Percentiles rank a stretch among this genome's conserved stretches.
Conservation (phyloP, 2,888 invertebrate genomes). For the Brachyptera risi region DNA sequence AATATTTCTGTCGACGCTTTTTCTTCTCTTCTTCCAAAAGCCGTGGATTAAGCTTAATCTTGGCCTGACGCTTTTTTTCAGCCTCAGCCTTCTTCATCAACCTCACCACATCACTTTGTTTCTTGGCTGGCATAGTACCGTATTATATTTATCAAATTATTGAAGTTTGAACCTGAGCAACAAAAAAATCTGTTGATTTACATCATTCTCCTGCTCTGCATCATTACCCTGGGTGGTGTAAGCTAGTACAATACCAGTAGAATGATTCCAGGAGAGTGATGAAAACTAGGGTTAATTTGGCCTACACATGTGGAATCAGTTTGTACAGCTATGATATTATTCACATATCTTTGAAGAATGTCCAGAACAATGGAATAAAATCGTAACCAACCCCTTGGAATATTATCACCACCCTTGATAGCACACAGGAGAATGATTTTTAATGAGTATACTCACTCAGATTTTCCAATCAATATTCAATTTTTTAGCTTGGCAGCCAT, state of each 20-base stretch:
- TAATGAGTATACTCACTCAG: background rate
- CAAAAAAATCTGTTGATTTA: background rate
- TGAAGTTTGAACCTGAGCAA: background rate
- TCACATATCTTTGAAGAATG: background rate
- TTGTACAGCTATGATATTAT: background rate
- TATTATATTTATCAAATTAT: background rate
- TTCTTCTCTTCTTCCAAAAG: background rate
- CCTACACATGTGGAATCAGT: background rate
- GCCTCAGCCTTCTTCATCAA: background rate
- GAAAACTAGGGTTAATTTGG: background rate
- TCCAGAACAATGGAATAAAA: background rate
- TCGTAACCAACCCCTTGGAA: background rate
- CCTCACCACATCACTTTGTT: background rate
- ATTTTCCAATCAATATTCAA: too few species aligned
- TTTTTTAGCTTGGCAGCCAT: too few species aligned
- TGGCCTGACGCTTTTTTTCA: background rate
- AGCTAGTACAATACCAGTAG: background rate
- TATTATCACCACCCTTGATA: background rate
- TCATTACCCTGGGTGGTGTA: background rate
- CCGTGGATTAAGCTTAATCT: background rate
- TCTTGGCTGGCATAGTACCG: background rate
- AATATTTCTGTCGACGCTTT: background rate
- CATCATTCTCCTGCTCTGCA: background rate
- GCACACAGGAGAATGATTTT: background rate
- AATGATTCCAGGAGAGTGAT: conserved; percentile 3